These are phyloP conservation scores for Mastomys natalensis DNA, from an alignment of 2,113 vertebrate genomes.

Conservation along the genomic window DNA sequence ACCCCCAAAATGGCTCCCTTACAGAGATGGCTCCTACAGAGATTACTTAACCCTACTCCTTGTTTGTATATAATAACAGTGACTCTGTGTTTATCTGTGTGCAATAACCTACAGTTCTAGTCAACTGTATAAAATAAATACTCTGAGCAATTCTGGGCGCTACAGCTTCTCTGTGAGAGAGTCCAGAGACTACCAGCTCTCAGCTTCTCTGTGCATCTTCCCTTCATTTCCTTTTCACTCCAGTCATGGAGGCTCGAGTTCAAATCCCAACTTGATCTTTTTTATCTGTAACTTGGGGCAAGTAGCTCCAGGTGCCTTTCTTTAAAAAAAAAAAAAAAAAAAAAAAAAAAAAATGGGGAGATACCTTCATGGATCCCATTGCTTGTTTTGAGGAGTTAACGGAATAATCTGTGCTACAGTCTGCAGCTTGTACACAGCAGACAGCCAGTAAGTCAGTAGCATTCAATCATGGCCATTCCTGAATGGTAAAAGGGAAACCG, in stretches of 20 bases:
- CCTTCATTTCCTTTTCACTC: background rate
- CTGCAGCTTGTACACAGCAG: background rate
- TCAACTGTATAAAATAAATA: background rate
- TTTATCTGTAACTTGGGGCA: background rate
- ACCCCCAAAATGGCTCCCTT: background rate
- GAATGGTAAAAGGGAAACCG: background rate
- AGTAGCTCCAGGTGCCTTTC: background rate
- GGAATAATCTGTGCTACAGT: slow-evolving; percentile 2
- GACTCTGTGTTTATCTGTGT: background rate
- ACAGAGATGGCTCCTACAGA: background rate
- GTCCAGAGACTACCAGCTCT: background rate
- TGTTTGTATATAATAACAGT: background rate
- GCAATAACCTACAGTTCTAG: background rate
- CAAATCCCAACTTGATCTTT: background rate
- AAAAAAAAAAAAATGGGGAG: background rate
- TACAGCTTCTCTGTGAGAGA: no score
- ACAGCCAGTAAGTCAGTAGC: background rate
- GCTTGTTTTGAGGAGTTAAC: slow-evolving; percentile 37
- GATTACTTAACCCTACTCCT: background rate
- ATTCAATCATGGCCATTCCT: background rate
- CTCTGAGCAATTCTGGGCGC: background rate
- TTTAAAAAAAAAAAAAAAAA: background rate
- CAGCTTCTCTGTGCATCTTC: background rate
- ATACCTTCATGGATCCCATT: background rate
- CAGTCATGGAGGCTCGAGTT: background rate